Evolutionary conservation across 2,797 vertebrate species (phyloP).

Genomic region (Graptemys geographica): DNA sequence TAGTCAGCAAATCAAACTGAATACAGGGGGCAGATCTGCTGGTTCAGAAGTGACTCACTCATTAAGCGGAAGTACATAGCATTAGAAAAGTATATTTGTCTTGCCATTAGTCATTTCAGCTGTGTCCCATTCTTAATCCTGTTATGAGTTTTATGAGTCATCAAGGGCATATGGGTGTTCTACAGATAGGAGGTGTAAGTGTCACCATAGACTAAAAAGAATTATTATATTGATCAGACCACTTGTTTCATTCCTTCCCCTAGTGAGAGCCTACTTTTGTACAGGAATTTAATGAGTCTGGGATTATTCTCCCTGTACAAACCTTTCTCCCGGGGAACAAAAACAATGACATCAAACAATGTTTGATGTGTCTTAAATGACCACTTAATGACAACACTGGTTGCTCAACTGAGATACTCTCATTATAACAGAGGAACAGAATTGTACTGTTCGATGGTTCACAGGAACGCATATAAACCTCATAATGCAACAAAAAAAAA

Average conservation of each 20-base stretch:
- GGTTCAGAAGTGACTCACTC: neutral
- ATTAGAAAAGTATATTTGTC: neutral
- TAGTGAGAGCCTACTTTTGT: neutral
- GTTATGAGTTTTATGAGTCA: neutral
- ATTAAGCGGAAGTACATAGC: neutral
- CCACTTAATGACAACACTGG: constrained; percentile 11
- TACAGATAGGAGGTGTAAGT: neutral
- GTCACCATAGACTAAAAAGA: neutral
- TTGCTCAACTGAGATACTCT: neutral
- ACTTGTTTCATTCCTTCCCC: neutral
- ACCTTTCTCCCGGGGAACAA: neutral
- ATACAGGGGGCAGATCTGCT: neutral
- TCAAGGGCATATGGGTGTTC: neutral
- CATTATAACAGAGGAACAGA: neutral
- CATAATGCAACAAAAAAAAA: neutral
- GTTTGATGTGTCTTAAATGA: neutral
- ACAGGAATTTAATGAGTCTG: neutral
- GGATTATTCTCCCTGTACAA: neutral
- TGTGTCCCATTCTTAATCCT: neutral
- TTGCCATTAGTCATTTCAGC: neutral
- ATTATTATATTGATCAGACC: neutral
- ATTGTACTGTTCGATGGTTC: neutral
- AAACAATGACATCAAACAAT: neutral
- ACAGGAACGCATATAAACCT: neutral
- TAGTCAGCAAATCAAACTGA: neutral